Percentiles rank a stretch among this genome's conserved stretches.
Evolutionary conservation across 2,113 vertebrate genomes (phyloP).

Genomic region (Sphyrna mokarran): DNA sequence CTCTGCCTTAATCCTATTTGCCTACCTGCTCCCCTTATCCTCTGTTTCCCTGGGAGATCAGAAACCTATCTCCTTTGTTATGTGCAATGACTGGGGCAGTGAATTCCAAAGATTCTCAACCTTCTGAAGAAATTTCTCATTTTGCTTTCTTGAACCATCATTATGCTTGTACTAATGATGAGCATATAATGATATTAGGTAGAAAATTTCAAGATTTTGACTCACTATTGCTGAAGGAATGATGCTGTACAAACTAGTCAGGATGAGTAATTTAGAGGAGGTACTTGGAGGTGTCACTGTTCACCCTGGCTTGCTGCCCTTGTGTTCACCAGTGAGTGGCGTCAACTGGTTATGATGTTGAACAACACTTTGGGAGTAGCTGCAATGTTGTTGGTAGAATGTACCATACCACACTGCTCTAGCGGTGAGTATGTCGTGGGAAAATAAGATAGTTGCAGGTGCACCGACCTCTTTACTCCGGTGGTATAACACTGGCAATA

Average conservation of each 20-base stretch:
- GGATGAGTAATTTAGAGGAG: background rate
- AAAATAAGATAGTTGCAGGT: background rate
- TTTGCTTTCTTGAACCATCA: background rate
- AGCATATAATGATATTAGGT: background rate
- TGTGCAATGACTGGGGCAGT: background rate
- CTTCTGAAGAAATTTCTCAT: background rate
- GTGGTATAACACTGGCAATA: background rate
- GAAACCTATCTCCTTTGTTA: background rate
- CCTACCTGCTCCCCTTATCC: background rate
- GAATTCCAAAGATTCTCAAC: background rate
- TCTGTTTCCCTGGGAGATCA: background rate
- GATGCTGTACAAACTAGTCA: background rate
- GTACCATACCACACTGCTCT: background rate
- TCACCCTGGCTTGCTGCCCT: background rate
- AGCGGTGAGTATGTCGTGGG: background rate
- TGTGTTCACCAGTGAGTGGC: background rate
- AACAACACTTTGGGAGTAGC: background rate
- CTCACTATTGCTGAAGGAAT: background rate
- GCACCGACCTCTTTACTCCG: background rate
- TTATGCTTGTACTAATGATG: background rate
- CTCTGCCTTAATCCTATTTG: background rate
- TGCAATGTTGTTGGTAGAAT: background rate
- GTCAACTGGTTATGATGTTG: background rate
- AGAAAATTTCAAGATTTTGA: background rate
- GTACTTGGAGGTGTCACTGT: background rate